A percentile compares a stretch with the other conserved stretches of the same genome.
phyloP scores from a whole-genome alignment of 1,140 invertebrate species.

The Lepidotrigona ventralis region DNA sequence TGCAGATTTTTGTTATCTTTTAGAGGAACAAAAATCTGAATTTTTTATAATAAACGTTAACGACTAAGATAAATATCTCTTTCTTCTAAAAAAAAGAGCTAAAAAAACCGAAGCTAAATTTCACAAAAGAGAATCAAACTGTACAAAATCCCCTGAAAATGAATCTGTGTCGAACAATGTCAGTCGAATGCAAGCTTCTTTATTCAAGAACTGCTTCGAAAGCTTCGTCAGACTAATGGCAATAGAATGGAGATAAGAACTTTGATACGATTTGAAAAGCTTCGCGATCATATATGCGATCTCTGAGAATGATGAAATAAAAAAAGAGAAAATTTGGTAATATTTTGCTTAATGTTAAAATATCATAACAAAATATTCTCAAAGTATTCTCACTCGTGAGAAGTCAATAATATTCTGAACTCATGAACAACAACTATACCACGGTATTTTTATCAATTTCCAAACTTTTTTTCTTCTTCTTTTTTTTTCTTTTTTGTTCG shows the following conservation, averaged over 20 bases:
- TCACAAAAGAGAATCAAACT: neutral
- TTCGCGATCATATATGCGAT: neutral
- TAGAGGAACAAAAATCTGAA: too few species aligned
- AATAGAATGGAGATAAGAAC: neutral
- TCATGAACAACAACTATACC: too few species aligned
- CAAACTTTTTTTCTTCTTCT: neutral
- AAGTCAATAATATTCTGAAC: too few species aligned
- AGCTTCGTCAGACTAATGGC: neutral
- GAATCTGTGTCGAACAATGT: neutral
- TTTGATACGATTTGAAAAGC: neutral
- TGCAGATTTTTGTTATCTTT: too few species aligned
- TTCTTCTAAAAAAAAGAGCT: neutral
- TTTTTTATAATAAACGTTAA: neutral
- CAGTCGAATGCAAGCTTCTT: neutral
- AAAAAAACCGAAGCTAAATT: neutral
- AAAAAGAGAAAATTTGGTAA: neutral
- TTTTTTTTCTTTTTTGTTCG: neutral
- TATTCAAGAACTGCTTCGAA: neutral
- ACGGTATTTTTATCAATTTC: too few species aligned
- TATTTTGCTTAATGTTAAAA: neutral
- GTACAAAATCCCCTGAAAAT: neutral
- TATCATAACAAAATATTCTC: too few species aligned
- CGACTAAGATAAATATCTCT: neutral
- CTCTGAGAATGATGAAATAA: neutral
- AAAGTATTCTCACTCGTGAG: too few species aligned